Evolutionary conservation across 2,888 invertebrate species (phyloP).

Genomic region (Hydrotaea cyrtoneurina): DNA sequence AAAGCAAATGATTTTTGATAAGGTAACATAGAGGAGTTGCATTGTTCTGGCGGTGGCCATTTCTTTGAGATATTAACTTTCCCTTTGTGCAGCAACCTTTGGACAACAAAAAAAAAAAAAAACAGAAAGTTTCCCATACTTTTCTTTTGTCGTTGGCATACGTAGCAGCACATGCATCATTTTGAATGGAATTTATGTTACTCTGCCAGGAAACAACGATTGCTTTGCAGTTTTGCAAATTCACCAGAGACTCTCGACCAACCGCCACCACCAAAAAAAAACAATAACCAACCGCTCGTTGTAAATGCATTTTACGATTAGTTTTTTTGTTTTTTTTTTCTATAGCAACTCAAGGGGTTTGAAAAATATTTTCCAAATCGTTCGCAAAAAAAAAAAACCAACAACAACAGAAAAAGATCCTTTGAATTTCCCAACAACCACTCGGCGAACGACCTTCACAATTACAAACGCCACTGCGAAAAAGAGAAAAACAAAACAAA

Average conservation of each 20-base stretch:
- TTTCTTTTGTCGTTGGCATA: neutral
- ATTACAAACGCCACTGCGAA: neutral
- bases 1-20: neutral
- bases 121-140: neutral
- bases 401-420: neutral
- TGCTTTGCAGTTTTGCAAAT: constrained; percentile 5
- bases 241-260: constrained; percentile 14
- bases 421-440: constrained; percentile 19
- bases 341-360: constrained; percentile 51
- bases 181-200: constrained; percentile 17
- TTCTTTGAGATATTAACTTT: neutral
- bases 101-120: too few relatives aligned
- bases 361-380: neutral
- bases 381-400: neutral
- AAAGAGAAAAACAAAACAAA: constrained; percentile 48
- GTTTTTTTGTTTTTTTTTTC: constrained; percentile 52
- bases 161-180: neutral
- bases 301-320: constrained; percentile 54
- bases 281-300: neutral
- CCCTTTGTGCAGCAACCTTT: neutral
- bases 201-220: neutral
- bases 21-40: neutral
- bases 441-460: constrained; percentile 5
- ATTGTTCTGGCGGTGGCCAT: neutral
- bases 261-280: neutral